A percentile compares a stretch with the other conserved stretches of the same genome.
phyloP scores from a whole-genome alignment of 1,140 invertebrate species.

The Drosophila mayri region DNA sequence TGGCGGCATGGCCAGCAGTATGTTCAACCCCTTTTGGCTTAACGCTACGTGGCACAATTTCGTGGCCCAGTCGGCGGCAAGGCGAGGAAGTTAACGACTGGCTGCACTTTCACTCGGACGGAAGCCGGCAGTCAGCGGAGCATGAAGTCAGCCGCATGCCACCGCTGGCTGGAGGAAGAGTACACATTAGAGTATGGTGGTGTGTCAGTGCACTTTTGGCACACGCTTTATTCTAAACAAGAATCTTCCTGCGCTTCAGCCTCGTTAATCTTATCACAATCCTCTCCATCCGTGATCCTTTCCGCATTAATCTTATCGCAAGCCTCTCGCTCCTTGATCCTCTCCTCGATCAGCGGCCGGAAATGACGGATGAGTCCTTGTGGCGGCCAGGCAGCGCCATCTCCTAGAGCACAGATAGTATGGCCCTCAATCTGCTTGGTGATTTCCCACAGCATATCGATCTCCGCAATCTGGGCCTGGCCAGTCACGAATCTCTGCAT shows the following conservation, averaged over 20 bases:
- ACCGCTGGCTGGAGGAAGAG: neutral
- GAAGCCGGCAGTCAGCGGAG: constrained; percentile 56
- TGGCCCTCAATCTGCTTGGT: constrained; percentile 78
- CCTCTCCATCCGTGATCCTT: neutral
- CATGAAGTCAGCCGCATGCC: constrained; percentile 52
- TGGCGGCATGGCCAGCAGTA: neutral
- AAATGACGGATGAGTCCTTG: constrained; percentile 77
- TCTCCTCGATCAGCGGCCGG: constrained; percentile 62
- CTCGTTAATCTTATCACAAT: constrained; percentile 1
- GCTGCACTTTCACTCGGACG: constrained; percentile 74
- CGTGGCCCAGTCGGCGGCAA: constrained; percentile 47
- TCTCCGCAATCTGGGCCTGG: constrained; percentile 55
- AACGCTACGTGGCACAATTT: constrained; percentile 69
- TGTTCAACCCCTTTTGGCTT: constrained; percentile 63
- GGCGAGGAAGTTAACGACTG: constrained; percentile 65
- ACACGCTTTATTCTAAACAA: constrained; percentile 37
- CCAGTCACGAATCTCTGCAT: constrained; percentile 75
- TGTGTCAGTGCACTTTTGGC: constrained; percentile 5
- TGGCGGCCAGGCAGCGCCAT: constrained; percentile 74
- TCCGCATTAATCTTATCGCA: constrained; percentile 11
- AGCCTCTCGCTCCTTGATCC: constrained; percentile 50
- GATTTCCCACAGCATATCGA: constrained; percentile 74
- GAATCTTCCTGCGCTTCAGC: neutral
- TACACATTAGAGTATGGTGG: neutral
- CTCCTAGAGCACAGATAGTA: constrained; percentile 72